These are phyloP conservation scores for Cheilosia variabilis DNA, from an alignment of 2,888 invertebrate genomes.

Conservation along the genomic window DNA sequence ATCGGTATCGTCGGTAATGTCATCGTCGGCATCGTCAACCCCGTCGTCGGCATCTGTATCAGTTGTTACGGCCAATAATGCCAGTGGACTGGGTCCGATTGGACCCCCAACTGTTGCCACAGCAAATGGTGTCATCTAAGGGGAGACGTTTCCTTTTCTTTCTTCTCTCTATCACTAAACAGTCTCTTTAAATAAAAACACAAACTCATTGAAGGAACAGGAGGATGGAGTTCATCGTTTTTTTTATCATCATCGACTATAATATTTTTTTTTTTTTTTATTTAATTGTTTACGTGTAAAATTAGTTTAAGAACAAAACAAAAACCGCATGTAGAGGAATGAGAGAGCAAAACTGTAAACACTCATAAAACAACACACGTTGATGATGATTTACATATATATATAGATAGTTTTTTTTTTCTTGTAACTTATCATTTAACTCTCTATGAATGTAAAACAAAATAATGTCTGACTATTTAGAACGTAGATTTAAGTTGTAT, in stretches of 20 bases:
- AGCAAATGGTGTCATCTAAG: constrained; percentile 83
- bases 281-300: constrained; percentile 47
- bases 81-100: constrained; percentile 81
- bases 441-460: constrained; percentile 73
- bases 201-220: constrained; percentile 34
- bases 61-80: constrained; percentile 63
- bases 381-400: constrained; percentile 21
- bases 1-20: constrained; percentile 75
- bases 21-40: constrained; percentile 79
- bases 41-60: constrained; percentile 77
- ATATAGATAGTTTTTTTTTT: constrained; percentile 16
- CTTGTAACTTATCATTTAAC: constrained; percentile 39
- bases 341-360: not conserved
- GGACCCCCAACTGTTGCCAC: constrained; percentile 82
- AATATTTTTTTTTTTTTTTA: constrained; percentile 25
- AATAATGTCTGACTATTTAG: constrained; percentile 71
- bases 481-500: constrained; percentile 67
- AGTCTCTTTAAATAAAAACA: constrained; percentile 47
- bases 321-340: constrained; percentile 17
- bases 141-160: not conserved
- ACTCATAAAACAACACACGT: constrained; percentile 29
- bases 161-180: constrained; percentile 26
- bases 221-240: constrained; percentile 12
- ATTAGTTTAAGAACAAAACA: constrained; percentile 41
- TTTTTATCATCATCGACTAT: constrained; percentile 55